A percentile compares a stretch with the other conserved stretches of the same genome.
Evolutionary conservation across 2,797 vertebrate species (phyloP).

Genomic region (Vireo griseus): DNA sequence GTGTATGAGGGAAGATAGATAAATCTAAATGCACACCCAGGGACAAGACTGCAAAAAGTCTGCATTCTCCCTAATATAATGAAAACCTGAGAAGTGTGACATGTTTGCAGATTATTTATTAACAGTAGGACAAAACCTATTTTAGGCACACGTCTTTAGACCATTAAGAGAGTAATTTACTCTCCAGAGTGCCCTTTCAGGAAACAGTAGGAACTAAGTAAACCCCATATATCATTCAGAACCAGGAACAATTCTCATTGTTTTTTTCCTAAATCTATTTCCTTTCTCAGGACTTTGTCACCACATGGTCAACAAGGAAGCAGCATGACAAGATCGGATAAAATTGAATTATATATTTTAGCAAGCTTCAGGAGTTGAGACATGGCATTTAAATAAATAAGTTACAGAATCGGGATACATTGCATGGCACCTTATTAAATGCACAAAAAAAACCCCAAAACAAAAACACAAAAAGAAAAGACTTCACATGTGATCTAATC

Average conservation of each 20-base stretch:
- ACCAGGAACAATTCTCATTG: conserved; percentile 51
- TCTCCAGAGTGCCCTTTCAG: conserved; percentile 58
- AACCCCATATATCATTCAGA: conserved; percentile 51
- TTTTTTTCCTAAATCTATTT: conserved; percentile 53
- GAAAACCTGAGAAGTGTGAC: conserved; percentile 12
- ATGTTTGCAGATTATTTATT: conserved; percentile 54
- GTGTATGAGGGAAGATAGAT: neutral
- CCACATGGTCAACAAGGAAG: conserved; percentile 25
- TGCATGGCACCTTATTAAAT: neutral
- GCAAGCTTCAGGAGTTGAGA: neutral
- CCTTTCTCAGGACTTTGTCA: conserved; percentile 53
- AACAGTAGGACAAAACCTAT: conserved; percentile 42
- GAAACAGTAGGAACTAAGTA: conserved; percentile 59
- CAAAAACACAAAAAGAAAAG: neutral
- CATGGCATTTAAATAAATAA: neutral
- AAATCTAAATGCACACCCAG: neutral
- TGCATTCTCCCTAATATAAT: neutral
- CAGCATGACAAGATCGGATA: neutral
- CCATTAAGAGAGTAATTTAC: conserved; percentile 63
- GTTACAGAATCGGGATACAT: neutral
- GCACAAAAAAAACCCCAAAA: neutral
- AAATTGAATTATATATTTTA: neutral
- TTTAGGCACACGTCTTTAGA: conserved; percentile 36
- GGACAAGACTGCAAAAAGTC: neutral
- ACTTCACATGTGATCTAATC: neutral